Conservation (phyloP, 1,140 invertebrate species). For the Temnothorax nylanderi region DNA sequence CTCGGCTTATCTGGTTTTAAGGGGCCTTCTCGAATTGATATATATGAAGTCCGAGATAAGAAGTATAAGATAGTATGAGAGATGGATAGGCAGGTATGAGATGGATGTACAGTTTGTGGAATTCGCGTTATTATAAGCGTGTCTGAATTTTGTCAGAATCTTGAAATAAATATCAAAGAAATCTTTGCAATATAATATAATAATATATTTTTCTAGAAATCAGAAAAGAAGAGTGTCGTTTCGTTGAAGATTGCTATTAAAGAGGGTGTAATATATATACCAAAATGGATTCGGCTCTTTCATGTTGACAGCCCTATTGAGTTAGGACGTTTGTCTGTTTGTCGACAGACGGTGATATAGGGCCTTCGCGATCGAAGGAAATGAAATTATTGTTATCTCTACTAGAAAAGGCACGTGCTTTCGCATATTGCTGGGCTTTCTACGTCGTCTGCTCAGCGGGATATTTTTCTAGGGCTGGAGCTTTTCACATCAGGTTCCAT, state of each 20-base stretch:
- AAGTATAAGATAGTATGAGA: not conserved
- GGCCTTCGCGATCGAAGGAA: conserved; percentile 25
- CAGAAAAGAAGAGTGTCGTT: not conserved
- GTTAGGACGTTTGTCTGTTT: conserved; percentile 16
- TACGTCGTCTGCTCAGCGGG: conserved; percentile 14
- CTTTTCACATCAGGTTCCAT: not conserved
- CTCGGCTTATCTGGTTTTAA: conserved; percentile 41
- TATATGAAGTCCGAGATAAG: conserved; percentile 25
- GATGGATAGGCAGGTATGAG: not conserved
- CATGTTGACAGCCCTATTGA: not conserved
- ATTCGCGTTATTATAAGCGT: not conserved
- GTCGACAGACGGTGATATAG: conserved; percentile 5
- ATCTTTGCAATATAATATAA: not conserved
- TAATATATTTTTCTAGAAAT: not conserved
- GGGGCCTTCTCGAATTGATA: conserved; percentile 5
- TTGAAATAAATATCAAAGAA: too few species aligned
- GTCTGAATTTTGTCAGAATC: conserved; percentile 9
- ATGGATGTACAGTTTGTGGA: not conserved
- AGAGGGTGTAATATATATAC: conserved; percentile 9
- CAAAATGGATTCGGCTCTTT: not conserved
- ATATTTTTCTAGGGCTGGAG: conserved; percentile 8
- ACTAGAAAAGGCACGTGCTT: not conserved
- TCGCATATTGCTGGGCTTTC: not conserved
- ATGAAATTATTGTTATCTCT: conserved; percentile 49
- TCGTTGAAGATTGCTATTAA: not conserved